A percentile compares a stretch with the other conserved stretches of the same genome.
These are phyloP conservation scores for Semotilus atromaculatus DNA, from an alignment of 2,797 vertebrate species.

Conservation along the genomic window DNA sequence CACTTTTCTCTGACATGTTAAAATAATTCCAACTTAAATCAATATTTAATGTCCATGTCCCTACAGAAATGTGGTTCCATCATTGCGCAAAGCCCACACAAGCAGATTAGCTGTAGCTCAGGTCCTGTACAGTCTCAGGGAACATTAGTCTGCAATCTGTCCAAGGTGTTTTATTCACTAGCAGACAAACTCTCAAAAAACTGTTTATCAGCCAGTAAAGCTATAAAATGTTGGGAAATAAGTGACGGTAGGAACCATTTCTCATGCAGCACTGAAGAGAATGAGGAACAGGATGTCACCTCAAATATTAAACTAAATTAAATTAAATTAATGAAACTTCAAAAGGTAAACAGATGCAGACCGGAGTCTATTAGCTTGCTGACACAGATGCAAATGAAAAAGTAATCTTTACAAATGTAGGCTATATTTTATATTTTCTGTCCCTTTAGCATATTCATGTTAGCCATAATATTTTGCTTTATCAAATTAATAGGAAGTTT, in stretches of 20 bases:
- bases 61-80: background rate
- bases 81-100: background rate
- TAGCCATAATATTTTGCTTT: background rate
- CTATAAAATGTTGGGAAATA: constrained; percentile 14
- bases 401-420: background rate
- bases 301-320: background rate
- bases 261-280: background rate
- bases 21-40: constrained; percentile 15
- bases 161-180: constrained; percentile 4
- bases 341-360: background rate
- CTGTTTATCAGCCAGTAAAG: constrained; percentile 21
- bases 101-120: background rate
- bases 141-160: constrained; percentile 16
- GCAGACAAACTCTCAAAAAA: background rate
- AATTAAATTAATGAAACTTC: background rate
- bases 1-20: background rate
- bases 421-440: background rate
- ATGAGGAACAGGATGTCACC: background rate
- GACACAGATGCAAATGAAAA: background rate
- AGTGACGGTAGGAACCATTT: background rate
- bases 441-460: background rate
- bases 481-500: background rate
- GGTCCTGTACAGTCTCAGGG: background rate
- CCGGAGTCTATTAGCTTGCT: background rate
- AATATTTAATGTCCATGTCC: background rate